Conservation (phyloP, 2,797 vertebrate genomes). For the Naso thynnoides region DNA sequence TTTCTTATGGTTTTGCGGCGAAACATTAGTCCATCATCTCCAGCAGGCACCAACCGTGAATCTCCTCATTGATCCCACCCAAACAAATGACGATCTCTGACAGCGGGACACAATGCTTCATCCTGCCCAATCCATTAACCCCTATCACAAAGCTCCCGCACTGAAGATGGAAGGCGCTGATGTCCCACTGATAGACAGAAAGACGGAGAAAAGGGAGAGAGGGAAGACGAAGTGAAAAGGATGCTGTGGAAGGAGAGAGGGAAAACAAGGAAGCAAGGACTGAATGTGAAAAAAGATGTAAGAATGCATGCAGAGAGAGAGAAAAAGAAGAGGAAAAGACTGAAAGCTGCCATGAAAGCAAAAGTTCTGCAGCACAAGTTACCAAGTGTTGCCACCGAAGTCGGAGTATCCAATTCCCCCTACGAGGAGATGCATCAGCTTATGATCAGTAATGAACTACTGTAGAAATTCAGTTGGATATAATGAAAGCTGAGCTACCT, state of each 20-base stretch:
- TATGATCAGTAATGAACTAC: too few relatives aligned
- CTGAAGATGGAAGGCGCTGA: slow-evolving; percentile 64
- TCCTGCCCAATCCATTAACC: slow-evolving; percentile 78
- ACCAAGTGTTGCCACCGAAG: background rate
- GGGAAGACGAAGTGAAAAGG: slow-evolving; percentile 8
- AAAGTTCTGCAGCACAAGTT: background rate
- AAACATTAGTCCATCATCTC: slow-evolving; percentile 75
- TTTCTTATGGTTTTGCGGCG: slow-evolving; percentile 57
- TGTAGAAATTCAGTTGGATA: too few relatives aligned
- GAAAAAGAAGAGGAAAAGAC: slow-evolving; percentile 33
- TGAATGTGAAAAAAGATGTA: background rate
- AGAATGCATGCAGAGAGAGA: slow-evolving; percentile 10
- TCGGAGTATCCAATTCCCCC: background rate
- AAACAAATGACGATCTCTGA: slow-evolving; percentile 74
- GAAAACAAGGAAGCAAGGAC: slow-evolving; percentile 5
- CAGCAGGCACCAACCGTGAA: slow-evolving; percentile 56
- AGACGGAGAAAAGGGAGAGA: slow-evolving; percentile 28
- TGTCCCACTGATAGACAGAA: slow-evolving; percentile 65
- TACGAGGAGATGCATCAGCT: too few relatives aligned
- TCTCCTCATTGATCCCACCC: slow-evolving; percentile 74
- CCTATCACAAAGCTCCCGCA: slow-evolving; percentile 67
- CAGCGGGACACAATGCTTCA: slow-evolving; percentile 73
- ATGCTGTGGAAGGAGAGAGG: slow-evolving; percentile 20
- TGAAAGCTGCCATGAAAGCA: slow-evolving; percentile 18
- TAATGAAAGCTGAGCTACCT: too few relatives aligned